Conservation (phyloP, 1,140 invertebrate genomes). For the Ladona fulva region DNA sequence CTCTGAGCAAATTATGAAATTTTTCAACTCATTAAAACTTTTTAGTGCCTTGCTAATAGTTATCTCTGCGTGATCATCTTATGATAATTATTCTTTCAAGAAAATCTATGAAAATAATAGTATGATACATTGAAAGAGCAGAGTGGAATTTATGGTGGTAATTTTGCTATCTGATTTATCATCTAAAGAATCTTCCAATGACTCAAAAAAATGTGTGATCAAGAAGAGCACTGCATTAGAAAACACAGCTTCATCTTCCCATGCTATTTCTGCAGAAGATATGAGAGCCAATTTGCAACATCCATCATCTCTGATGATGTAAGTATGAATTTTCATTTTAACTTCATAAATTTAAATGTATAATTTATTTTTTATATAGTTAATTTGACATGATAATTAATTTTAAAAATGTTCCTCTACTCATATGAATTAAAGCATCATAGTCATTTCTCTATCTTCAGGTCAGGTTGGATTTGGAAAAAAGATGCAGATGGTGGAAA, state of each 20-base stretch:
- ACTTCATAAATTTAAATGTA: background rate
- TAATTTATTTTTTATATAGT: background rate
- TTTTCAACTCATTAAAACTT: too few species aligned
- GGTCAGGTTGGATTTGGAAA: conserved; percentile 24
- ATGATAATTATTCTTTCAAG: too few species aligned
- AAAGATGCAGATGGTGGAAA: conserved; percentile 16
- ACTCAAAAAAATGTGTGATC: too few species aligned
- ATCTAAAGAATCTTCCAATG: background rate
- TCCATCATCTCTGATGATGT: background rate
- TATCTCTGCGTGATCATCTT: too few species aligned
- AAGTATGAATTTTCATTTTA: background rate
- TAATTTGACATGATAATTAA: background rate
- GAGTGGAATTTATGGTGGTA: background rate
- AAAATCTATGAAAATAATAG: too few species aligned
- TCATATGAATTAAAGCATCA: background rate
- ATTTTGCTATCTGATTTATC: background rate
- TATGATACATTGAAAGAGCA: too few species aligned
- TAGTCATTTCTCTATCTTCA: background rate
- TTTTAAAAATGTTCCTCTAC: background rate
- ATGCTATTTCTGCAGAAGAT: background rate
- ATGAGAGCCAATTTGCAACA: background rate
- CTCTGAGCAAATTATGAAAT: too few species aligned
- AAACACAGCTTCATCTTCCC: background rate
- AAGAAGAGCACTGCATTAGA: background rate
- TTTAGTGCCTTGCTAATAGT: too few species aligned